A percentile compares a stretch with the other conserved stretches of the same genome.
Conservation (phyloP, 2,113 vertebrate genomes). For the Hystrix brachyura region DNA sequence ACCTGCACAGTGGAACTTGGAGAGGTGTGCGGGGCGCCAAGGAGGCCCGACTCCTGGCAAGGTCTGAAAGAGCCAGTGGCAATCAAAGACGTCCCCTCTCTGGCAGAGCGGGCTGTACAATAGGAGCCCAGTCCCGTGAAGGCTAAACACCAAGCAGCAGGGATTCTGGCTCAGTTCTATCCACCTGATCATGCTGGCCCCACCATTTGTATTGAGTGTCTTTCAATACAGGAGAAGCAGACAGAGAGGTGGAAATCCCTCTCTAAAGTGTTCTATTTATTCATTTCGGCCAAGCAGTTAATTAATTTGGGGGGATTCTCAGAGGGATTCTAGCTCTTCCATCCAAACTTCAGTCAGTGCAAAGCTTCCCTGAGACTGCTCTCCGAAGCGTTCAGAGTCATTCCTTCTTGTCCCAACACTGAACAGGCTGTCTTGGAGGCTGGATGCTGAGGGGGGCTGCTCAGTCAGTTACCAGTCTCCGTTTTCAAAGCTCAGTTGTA, state of each 20-base stretch:
- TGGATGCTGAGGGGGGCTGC: neutral
- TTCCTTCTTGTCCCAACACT: neutral
- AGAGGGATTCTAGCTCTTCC: slow-evolving; percentile 18
- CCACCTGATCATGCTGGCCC: neutral
- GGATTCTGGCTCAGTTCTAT: neutral
- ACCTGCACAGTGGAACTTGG: rapidly evolving
- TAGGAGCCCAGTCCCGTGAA: neutral
- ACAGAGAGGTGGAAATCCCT: neutral
- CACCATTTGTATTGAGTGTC: neutral
- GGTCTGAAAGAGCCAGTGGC: neutral
- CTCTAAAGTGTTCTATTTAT: slow-evolving; percentile 39
- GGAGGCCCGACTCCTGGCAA: neutral
- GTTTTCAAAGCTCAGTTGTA: slow-evolving; percentile 39
- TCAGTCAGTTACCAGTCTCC: neutral
- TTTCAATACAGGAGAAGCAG: neutral
- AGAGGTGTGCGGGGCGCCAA: neutral
- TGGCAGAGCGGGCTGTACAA: neutral
- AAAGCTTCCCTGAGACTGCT: neutral
- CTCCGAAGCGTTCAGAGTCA: neutral
- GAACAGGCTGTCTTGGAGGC: slow-evolving; percentile 33
- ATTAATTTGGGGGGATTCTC: slow-evolving; percentile 56
- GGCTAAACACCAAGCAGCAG: rapidly evolving
- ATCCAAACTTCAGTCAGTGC: slow-evolving; percentile 31
- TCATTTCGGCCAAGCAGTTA: slow-evolving; percentile 59
- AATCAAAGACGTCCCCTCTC: neutral